Evolutionary conservation across 1,140 invertebrate genomes (phyloP).

Genomic region (Apocrypta bakeri): DNA sequence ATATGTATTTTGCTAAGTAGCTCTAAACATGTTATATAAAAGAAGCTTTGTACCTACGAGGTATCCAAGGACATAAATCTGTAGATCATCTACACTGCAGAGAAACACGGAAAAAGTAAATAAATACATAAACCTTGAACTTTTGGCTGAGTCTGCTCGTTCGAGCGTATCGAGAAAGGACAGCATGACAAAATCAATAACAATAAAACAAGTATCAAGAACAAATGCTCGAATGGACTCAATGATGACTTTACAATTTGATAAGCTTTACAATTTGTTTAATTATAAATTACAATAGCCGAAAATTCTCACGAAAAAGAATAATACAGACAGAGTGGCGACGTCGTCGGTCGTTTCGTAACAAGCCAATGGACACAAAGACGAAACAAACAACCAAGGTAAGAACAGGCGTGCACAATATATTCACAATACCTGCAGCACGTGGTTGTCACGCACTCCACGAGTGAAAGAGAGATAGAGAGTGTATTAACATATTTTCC

Average conservation of each 20-base stretch:
- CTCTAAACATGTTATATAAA: too few species aligned
- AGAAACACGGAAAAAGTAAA: too few species aligned
- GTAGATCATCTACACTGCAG: too few species aligned
- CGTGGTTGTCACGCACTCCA: background rate
- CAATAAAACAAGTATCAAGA: background rate
- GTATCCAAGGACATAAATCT: too few species aligned
- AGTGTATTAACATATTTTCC: conserved; percentile 41
- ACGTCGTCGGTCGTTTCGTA: background rate
- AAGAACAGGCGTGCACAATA: conserved; percentile 18
- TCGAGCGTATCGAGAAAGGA: background rate
- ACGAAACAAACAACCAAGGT: conserved; percentile 27
- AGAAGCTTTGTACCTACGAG: too few species aligned
- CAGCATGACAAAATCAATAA: background rate
- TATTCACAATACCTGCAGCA: background rate
- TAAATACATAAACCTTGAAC: background rate
- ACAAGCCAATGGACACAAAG: background rate
- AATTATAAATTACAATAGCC: background rate
- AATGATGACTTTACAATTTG: background rate
- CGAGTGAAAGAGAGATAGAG: background rate
- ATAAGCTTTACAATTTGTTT: background rate
- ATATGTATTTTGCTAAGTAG: too few species aligned
- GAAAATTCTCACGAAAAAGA: conserved; percentile 14
- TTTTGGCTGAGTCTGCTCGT: background rate
- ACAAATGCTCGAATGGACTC: too few species aligned
- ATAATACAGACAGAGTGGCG: background rate